Base-by-base conservation (phyloP, 2,113 vertebrate genomes). In the Spermophilus dauricus region DNA sequence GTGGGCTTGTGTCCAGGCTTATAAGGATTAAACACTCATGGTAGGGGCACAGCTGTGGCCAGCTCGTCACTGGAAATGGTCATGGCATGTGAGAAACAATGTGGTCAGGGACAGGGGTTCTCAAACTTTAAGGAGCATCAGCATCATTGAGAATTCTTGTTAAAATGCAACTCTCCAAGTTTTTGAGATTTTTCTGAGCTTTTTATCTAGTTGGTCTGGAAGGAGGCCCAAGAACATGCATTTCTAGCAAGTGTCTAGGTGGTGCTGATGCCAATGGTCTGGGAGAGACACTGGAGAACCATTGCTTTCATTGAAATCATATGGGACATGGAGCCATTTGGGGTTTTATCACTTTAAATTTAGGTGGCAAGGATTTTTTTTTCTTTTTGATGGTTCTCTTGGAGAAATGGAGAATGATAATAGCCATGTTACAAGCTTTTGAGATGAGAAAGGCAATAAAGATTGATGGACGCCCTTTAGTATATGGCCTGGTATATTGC, bases 191-290 rank as follows among this genome's bases (percentile, higher is more conserved):
- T 51, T 26, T 77, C 75, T 77, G 48, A 67, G 26, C 65, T 75
- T 94, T 72, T 96, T 63, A 78, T 81, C 42, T 53, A 56, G 8
- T 76, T 75, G 34, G 8, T 80, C 37, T 80, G 58, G 81, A 75
- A 9, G 14, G n/a, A 87, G 32, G 30, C 76, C 56, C 24, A 5
- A 78, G 32, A 81, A 84, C 58, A 61, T 82, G 53, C 26, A 51
- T 95, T 95, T 92, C 39, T 85, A 81, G 63, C 58, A 87, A 90
- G 63, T 93, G 86, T 82, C 45, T 4, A 61, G 30, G 75, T 77
- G 14, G 73, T 69, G 30, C 17, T 88, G 30, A 51, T 28, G 18
- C 18, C 85, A 58, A 58, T 86, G 26, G 4, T 89, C 85, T 93
- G 61, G 22, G 37, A 63, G 56, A 84, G 53, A 80, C 42, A 95